Evolutionary conservation across 2,888 invertebrate species (phyloP).

Genomic region (Agriopis marginaria): DNA sequence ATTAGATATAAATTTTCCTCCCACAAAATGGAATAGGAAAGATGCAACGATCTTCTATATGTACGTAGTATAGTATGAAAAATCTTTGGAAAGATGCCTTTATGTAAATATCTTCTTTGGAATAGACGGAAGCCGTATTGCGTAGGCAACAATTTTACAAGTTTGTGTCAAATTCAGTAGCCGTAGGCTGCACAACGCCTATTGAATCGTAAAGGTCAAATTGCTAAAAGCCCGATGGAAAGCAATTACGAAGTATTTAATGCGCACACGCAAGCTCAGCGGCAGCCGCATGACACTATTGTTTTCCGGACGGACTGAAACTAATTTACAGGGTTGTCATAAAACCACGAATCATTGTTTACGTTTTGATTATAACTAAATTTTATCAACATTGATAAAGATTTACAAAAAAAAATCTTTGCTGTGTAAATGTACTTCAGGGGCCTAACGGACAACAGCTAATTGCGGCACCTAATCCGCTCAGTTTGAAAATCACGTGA

Average conservation of each 20-base stretch:
- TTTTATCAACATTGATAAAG: too few species aligned
- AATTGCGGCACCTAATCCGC: too few species aligned
- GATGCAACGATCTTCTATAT: too few species aligned
- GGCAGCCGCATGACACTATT: constrained; percentile 19
- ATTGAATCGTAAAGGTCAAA: constrained; percentile 20
- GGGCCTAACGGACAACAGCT: too few species aligned
- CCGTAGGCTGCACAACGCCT: constrained; percentile 4
- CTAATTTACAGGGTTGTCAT: constrained; percentile 16
- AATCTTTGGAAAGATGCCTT: too few species aligned
- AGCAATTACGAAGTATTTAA: constrained; percentile 17
- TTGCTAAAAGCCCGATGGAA: constrained; percentile 20
- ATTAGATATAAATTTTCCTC: too few species aligned
- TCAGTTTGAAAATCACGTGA: too few species aligned
- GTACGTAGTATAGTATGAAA: too few species aligned
- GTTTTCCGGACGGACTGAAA: constrained; percentile 24
- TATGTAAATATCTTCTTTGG: too few species aligned
- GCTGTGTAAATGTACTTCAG: too few species aligned
- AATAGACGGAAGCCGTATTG: neutral
- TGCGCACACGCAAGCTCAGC: constrained; percentile 9
- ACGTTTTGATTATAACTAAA: neutral
- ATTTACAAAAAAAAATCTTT: too few species aligned
- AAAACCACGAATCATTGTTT: neutral
- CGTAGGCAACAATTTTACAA: neutral
- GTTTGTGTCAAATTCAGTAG: neutral
- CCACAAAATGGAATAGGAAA: too few species aligned